These are phyloP conservation scores for Turritopsis dohrnii DNA, from an alignment of 30 jellyfish, hydroid and myxozoan genomes.

Conservation along the genomic window DNA sequence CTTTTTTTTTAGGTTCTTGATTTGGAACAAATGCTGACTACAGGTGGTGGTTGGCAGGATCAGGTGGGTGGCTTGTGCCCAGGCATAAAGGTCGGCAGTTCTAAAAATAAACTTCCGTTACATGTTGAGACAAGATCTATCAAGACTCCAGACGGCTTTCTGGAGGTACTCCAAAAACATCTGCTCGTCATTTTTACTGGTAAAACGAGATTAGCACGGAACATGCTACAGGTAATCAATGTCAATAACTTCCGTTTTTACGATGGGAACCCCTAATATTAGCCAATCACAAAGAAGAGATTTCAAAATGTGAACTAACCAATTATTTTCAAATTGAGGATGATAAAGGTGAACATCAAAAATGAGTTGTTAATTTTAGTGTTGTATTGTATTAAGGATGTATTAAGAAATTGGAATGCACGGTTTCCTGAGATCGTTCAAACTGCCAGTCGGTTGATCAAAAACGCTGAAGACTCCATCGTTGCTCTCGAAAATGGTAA, in stretches of 20 bases:
- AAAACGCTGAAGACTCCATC: constrained; percentile 74
- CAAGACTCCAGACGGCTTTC: constrained; percentile 73
- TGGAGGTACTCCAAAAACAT: constrained; percentile 64
- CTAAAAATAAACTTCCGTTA: constrained; percentile 75
- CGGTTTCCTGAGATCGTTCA: constrained; percentile 78
- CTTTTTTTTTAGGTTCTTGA: constrained; percentile 61
- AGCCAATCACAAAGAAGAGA: no score
- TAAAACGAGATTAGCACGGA: constrained; percentile 89
- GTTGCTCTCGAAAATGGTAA: constrained; percentile 73
- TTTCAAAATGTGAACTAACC: no score
- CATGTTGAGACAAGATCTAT: constrained; percentile 47
- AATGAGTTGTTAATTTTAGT: no score
- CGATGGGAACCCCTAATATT: no score
- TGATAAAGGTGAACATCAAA: no score
- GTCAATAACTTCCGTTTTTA: no score
- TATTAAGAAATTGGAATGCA: constrained; percentile 94
- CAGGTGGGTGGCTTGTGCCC: constrained; percentile 97
- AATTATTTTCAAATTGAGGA: no score
- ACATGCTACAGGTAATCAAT: constrained; percentile 86
- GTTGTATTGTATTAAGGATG: constrained; percentile 53
- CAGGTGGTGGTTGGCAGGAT: constrained; percentile 99
- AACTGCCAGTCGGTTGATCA: constrained; percentile 71
- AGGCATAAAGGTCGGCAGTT: constrained; percentile 75
- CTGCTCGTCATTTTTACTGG: constrained; percentile 87
- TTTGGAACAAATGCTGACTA: constrained; percentile 89